Base-by-base conservation (phyloP, 2,113 vertebrate genomes). In the Protobothrops mucrosquamatus region DNA sequence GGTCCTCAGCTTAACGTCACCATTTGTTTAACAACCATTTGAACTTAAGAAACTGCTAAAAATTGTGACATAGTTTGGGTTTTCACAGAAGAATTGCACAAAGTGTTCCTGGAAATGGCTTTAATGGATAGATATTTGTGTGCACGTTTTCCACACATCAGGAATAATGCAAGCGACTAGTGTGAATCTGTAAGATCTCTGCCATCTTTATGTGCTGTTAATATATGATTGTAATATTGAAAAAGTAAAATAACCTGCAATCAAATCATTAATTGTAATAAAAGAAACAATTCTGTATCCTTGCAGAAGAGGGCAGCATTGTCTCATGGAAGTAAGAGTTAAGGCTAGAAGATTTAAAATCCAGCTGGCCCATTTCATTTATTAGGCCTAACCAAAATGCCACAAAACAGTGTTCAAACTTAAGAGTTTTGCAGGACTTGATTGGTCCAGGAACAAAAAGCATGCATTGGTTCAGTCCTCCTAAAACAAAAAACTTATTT, bases 271-370 rank as follows among this genome's bases (percentile, higher is more conserved):
- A 43, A 43, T 43, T 22, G 7, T 81, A 81, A 81, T 43, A 81
- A 43, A 81, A 81, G 74, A 6, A 81, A 20, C 74, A 81, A 81
- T 56, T 18, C 10, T 46, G 20, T 55, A 9, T 34, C 61, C 55
- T 55, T 93, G 69, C 93, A 74, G 34, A 54, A 94, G 93, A 92
- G 91, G 93, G 91, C 93, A 94, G 88, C 39, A 55, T 94, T 92
- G 87, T 23, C 56, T 15, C 22, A 26, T 34, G 43, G n/a, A 88
- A 91, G 48, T 43, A 6, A 52, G 74, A 57, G 6, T n/a, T 34
- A 22, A 54, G 43, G 20, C 39, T 74, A 46, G 26, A 22, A 43
- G 34, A 81, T 81, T 39, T 43, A 81, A 81, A 81, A 43, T 74
- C 5, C 64, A 18, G 64, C 74, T 20, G 18, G 18, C 34, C 74